phyloP scores from a whole-genome alignment of 1,140 invertebrate species.

The Aphis gossypii region DNA sequence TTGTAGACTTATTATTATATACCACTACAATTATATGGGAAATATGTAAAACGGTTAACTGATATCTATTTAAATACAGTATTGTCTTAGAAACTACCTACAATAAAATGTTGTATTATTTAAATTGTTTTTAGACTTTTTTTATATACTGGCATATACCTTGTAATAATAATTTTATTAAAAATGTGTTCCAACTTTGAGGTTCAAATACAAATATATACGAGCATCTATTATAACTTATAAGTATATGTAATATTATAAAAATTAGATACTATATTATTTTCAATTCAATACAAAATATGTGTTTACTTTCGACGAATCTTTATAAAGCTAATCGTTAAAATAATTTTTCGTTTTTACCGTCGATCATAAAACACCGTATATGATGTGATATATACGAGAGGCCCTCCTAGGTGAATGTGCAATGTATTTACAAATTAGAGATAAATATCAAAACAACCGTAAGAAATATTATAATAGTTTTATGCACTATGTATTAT shows the following conservation, averaged over 20 bases:
- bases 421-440: conserved; percentile 24
- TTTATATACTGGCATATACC: background rate
- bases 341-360: background rate
- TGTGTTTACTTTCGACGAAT: background rate
- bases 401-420: background rate
- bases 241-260: background rate
- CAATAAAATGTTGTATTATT: background rate
- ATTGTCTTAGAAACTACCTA: background rate
- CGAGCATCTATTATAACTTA: background rate
- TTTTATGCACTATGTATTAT: background rate
- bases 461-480: background rate
- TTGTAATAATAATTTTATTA: background rate
- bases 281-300: background rate
- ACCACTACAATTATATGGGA: background rate
- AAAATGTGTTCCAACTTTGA: background rate
- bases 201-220: background rate
- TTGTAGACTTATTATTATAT: background rate
- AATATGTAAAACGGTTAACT: background rate
- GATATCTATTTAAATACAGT: background rate
- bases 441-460: background rate
- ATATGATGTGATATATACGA: background rate
- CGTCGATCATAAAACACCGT: background rate
- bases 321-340: background rate
- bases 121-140: background rate
- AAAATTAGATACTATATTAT: background rate